These are phyloP conservation scores for Digitonthophagus gazella DNA, from an alignment of 2,888 invertebrate genomes.

Conservation along the genomic window DNA sequence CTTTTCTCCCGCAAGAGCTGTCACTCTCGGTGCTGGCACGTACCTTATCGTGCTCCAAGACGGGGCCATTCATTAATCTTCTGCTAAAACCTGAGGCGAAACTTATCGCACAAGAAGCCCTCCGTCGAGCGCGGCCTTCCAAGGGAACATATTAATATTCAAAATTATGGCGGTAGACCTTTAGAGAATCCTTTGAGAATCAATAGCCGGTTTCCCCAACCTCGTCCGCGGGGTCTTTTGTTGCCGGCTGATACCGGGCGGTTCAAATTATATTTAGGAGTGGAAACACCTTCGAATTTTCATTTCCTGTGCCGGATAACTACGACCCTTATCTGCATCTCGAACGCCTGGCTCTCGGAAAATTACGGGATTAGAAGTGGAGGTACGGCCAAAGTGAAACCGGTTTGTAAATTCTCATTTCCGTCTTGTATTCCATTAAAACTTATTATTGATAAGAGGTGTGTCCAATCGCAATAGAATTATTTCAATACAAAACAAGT, in stretches of 20 bases:
- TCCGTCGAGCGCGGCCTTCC: background rate
- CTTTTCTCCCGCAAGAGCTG: background rate
- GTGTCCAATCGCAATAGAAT: background rate
- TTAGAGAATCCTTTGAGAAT: background rate
- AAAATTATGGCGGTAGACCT: background rate
- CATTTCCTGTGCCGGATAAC: constrained; percentile 14
- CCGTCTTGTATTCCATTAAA: background rate
- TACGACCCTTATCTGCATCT: constrained; percentile 14
- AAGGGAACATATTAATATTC: background rate
- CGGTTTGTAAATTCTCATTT: background rate
- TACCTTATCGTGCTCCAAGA: background rate
- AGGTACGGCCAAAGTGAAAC: background rate
- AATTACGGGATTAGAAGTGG: constrained; percentile 12
- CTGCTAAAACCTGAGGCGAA: background rate
- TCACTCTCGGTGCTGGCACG: background rate
- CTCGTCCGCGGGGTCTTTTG: background rate
- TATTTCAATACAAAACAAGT: no score
- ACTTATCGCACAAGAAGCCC: background rate
- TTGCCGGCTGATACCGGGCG: background rate
- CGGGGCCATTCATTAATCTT: background rate
- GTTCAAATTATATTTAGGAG: constrained; percentile 11
- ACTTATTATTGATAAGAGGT: background rate
- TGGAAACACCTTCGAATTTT: constrained; percentile 15
- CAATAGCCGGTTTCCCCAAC: background rate
- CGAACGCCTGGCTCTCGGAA: constrained; percentile 11